Percentiles rank a stretch among this genome's conserved stretches.
phyloP scores from a whole-genome alignment of 2,888 invertebrate genomes.

The Adelphocoris suturalis region DNA sequence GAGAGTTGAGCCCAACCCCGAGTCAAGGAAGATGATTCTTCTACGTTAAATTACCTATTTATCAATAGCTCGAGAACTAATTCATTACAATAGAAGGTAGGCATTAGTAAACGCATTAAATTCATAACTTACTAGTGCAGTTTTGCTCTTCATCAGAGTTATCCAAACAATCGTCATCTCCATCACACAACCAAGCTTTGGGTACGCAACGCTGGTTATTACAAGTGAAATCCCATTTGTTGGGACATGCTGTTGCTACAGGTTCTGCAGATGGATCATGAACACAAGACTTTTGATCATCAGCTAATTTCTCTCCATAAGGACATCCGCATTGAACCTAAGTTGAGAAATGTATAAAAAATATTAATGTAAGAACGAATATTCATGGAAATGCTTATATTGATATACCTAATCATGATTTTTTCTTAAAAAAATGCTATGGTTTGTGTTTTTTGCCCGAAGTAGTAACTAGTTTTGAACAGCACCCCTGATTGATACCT shows the following conservation, averaged over 20 bases:
- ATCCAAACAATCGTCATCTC: conserved; percentile 96
- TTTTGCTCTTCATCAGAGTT: conserved; percentile 97
- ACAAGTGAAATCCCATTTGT: conserved; percentile 96
- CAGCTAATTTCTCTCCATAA: conserved; percentile 89
- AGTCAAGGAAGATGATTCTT: no score
- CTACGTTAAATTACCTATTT: no score
- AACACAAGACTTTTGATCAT: conserved; percentile 84
- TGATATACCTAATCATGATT: no score
- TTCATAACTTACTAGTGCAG: conserved; percentile 88
- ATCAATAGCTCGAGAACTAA: no score
- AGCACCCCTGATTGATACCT: conserved; percentile 73
- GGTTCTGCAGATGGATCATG: conserved; percentile 92
- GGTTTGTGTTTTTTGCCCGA: no score
- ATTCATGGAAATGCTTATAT: no score
- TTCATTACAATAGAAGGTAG: no score
- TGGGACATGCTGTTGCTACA: conserved; percentile 92
- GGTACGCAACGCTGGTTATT: conserved; percentile 93
- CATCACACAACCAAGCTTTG: conserved; percentile 97
- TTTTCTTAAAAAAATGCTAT: not conserved
- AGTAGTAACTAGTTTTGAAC: no score
- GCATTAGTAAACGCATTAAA: not conserved
- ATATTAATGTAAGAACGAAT: no score
- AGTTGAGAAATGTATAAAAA: not conserved
- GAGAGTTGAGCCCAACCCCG: no score
- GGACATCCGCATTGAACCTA: conserved; percentile 90